A percentile compares a stretch with the other conserved stretches of the same genome.
These are phyloP conservation scores for Galaxias olidus DNA, from an alignment of 2,797 vertebrate genomes.

Conservation along the genomic window DNA sequence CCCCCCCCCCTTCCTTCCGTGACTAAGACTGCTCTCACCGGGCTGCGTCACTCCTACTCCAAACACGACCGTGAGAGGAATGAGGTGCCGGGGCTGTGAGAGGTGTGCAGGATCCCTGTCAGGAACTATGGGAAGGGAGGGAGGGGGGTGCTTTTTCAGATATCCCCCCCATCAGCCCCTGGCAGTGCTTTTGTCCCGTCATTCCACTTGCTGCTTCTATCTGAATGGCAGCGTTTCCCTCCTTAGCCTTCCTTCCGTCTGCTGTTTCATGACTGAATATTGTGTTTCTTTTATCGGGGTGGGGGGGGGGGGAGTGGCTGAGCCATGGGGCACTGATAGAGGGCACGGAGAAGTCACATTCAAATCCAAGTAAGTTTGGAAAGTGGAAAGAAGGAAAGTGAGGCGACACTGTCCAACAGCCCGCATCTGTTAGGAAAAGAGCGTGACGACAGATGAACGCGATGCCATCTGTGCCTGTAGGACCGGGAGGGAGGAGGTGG, in stretches of 20 bases:
- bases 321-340: too few relatives aligned
- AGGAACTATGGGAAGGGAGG: constrained; percentile 24
- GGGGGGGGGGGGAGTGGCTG: too few relatives aligned
- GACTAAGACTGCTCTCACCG: neutral
- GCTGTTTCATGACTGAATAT: constrained; percentile 15
- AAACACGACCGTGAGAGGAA: constrained; percentile 39
- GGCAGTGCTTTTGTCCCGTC: constrained; percentile 24
- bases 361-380: too few relatives aligned
- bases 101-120: constrained; percentile 15
- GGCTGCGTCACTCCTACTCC: constrained; percentile 65
- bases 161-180: constrained; percentile 48
- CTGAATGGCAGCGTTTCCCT: too few relatives aligned
- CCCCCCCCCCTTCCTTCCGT: constrained; percentile 55
- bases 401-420: constrained; percentile 45
- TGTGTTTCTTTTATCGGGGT: too few relatives aligned
- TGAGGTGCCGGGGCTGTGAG: constrained; percentile 24
- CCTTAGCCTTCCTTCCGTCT: neutral
- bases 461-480: constrained; percentile 61
- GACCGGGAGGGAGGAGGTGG: too few relatives aligned
- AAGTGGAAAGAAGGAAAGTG: too few relatives aligned
- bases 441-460: constrained; percentile 65
- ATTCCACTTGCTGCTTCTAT: too few relatives aligned
- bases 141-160: constrained; percentile 37
- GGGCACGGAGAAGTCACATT: too few relatives aligned
- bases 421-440: constrained; percentile 66